phyloP scores from a whole-genome alignment of 37 sponge, comb jelly and placozoan species.

The Chondrosia reniformis region DNA sequence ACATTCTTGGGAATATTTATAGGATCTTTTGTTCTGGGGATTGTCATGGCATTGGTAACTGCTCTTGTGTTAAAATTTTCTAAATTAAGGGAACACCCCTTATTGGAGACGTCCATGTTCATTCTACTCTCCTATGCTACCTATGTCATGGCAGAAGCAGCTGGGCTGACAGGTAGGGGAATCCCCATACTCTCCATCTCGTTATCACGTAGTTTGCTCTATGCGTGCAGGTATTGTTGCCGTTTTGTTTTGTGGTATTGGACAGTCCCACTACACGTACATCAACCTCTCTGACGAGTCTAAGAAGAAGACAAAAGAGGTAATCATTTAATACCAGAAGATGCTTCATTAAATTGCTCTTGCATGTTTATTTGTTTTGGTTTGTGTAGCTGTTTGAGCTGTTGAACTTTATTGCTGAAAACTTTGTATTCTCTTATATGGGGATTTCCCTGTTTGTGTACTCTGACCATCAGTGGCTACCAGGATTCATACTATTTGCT shows the following conservation, averaged over 20 bases:
- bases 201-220: constrained; percentile 17
- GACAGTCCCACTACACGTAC: constrained; percentile 95
- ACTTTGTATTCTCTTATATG: constrained; percentile 97
- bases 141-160: constrained; percentile 85
- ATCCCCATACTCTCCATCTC: too few relatives aligned
- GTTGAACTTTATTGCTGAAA: constrained; percentile 93
- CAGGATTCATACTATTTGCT: constrained; percentile 88
- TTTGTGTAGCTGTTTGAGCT: constrained; percentile 80
- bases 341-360: background rate
- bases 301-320: constrained; percentile 71
- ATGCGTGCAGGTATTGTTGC: constrained; percentile 89
- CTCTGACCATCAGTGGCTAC: constrained; percentile 79
- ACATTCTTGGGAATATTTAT: constrained; percentile 87
- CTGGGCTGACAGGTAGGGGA: constrained; percentile 73
- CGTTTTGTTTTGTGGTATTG: constrained; percentile 92
- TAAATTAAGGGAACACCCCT: constrained; percentile 76
- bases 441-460: constrained; percentile 91
- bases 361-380: background rate
- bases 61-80: constrained; percentile 89
- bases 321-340: background rate
- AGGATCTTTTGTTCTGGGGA: constrained; percentile 90
- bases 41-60: constrained; percentile 66
- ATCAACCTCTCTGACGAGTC: constrained; percentile 87
- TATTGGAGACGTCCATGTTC: constrained; percentile 90
- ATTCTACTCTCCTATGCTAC: constrained; percentile 83